Evolutionary conservation across 2,113 vertebrate species (phyloP).

Genomic region (Ascaphus truei): DNA sequence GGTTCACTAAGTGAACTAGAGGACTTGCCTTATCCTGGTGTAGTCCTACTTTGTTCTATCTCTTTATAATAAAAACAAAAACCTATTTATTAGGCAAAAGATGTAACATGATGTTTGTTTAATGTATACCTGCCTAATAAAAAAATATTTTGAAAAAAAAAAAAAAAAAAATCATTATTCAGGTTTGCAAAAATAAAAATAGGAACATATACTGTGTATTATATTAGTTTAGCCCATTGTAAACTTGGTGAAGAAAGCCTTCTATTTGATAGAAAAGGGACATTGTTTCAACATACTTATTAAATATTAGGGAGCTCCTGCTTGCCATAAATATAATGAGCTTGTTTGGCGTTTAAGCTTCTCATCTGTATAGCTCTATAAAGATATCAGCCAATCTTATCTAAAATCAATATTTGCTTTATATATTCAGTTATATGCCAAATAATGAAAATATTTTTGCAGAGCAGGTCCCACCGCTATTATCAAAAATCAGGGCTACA

Average conservation of each 20-base stretch:
- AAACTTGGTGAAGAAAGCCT: neutral
- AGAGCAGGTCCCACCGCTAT: constrained; percentile 8
- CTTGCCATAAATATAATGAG: neutral
- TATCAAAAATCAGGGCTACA: neutral
- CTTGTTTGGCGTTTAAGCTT: neutral
- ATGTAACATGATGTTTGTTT: no score
- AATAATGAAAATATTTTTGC: constrained; percentile 10
- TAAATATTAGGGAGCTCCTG: neutral
- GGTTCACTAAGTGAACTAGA: no score
- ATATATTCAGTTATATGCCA: constrained; percentile 8
- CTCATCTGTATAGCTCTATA: neutral
- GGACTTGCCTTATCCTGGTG: no score
- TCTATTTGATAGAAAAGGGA: neutral
- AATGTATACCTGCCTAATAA: no score
- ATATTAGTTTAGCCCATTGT: neutral
- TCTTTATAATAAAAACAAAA: no score
- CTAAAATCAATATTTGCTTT: neutral
- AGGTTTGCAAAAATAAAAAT: neutral
- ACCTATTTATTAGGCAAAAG: no score
- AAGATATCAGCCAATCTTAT: constrained; percentile 12
- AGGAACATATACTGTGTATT: neutral
- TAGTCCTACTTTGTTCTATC: no score
- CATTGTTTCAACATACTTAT: neutral
- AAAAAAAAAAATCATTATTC: no score
- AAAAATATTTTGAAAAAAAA: no score